A percentile compares a stretch with the other conserved stretches of the same genome.
Conservation (phyloP, 2,113 vertebrate genomes). For the Aptenodytes patagonicus region DNA sequence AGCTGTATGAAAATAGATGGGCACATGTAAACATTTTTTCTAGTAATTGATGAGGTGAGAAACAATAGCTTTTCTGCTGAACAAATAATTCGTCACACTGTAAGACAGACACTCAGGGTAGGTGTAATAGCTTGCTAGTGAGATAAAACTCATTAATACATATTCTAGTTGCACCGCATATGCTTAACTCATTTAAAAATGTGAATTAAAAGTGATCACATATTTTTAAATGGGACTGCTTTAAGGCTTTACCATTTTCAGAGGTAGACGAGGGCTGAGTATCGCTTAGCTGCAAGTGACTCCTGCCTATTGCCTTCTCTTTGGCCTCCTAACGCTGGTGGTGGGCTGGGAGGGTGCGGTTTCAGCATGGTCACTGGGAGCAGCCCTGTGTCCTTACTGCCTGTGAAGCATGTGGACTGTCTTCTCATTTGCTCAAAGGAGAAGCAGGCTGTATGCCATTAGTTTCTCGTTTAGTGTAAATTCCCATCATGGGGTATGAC, state of each 20-base stretch:
- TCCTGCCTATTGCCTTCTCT: not conserved
- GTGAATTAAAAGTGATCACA: not conserved
- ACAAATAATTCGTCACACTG: constrained; percentile 25
- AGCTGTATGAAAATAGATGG: constrained; percentile 46
- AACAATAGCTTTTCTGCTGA: constrained; percentile 26
- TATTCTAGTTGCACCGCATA: not conserved
- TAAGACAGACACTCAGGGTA: not conserved
- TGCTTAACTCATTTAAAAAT: not conserved
- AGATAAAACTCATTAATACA: not conserved
- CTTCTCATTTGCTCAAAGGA: not conserved
- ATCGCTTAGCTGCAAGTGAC: not conserved
- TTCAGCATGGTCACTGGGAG: not conserved
- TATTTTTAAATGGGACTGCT: not conserved
- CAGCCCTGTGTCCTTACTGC: not conserved
- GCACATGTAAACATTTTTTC: constrained; percentile 28
- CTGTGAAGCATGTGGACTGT: not conserved
- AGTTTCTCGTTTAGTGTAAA: not conserved
- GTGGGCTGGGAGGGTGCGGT: not conserved
- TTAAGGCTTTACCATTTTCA: not conserved
- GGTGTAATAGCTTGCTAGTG: not conserved
- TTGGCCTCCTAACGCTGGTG: not conserved
- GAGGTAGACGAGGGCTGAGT: not conserved
- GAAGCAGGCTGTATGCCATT: not conserved
- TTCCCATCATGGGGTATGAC: not conserved
- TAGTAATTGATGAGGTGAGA: constrained; percentile 41